Conservation (phyloP, 2,797 vertebrate genomes). For the Myiotriccus ornatus region DNA sequence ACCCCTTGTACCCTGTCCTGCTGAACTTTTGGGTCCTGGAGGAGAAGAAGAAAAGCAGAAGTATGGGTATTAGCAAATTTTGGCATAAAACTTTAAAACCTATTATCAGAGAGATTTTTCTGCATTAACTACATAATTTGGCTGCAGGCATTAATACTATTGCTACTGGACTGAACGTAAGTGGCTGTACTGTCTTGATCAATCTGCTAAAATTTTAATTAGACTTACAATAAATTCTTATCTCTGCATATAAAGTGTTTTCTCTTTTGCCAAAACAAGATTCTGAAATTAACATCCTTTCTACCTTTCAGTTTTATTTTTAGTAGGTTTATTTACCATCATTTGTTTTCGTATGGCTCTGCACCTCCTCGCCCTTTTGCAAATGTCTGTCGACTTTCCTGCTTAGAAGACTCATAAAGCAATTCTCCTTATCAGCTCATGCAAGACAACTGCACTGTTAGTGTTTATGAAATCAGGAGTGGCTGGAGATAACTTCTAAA, state of each 20-base stretch:
- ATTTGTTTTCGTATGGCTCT: not conserved
- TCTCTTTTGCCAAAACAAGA: not conserved
- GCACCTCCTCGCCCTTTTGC: not conserved
- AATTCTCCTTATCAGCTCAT: not conserved
- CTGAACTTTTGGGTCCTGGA: not conserved
- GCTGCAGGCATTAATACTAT: not conserved
- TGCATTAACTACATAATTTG: not conserved
- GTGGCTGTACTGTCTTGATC: not conserved
- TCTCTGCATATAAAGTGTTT: fast-evolving
- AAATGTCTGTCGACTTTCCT: not conserved
- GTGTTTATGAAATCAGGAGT: not conserved
- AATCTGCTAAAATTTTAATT: not conserved
- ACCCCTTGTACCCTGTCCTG: fast-evolving
- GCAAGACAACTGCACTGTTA: not conserved
- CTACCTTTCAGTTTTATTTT: not conserved
- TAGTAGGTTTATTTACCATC: not conserved
- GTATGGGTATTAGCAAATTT: fast-evolving
- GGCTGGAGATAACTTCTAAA: not conserved
- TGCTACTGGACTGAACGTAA: not conserved
- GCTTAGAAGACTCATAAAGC: not conserved
- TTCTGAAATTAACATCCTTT: not conserved
- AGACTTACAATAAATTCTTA: not conserved
- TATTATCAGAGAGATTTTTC: not conserved
- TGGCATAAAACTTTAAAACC: not conserved
- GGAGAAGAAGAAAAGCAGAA: not conserved